phyloP scores from a whole-genome alignment of 1,140 invertebrate genomes.

The Drosophila tani region DNA sequence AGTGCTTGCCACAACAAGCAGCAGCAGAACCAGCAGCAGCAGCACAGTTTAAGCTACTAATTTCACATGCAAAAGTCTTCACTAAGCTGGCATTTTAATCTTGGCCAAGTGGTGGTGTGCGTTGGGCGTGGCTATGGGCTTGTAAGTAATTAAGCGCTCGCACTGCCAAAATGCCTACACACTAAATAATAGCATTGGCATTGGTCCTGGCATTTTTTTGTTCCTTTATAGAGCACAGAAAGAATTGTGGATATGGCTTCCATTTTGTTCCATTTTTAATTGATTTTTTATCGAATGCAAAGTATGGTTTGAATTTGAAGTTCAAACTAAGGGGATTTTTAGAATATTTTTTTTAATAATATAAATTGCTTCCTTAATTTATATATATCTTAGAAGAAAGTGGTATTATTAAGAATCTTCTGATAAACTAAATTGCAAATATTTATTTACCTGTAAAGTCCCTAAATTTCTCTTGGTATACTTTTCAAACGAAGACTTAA shows the following conservation, averaged over 20 bases:
- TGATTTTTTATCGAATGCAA: no score
- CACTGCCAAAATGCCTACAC: slow-evolving; percentile 75
- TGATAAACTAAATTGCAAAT: neutral
- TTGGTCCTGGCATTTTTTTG: neutral
- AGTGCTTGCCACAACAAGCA: slow-evolving; percentile 76
- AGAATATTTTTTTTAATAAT: no score
- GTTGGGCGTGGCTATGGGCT: slow-evolving; percentile 54
- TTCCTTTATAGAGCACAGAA: neutral
- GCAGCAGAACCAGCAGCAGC: slow-evolving; percentile 15
- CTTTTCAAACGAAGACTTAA: slow-evolving; percentile 43
- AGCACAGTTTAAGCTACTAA: slow-evolving; percentile 77
- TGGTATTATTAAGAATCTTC: no score
- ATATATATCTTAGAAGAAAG: no score
- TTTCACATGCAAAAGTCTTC: slow-evolving; percentile 82
- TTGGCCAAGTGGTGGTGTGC: slow-evolving; percentile 63
- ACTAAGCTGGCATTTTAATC: slow-evolving; percentile 81
- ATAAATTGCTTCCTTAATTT: no score
- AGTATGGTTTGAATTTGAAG: no score
- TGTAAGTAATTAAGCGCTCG: slow-evolving; percentile 78
- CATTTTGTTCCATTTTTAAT: no score
- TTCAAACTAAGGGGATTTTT: no score
- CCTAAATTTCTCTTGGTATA: neutral
- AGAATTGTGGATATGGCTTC: no score
- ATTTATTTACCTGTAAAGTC: neutral
- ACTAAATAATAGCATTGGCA: slow-evolving; percentile 69